Base-by-base conservation (phyloP, 2,113 vertebrate species). In the Montifringilla adamsi region DNA sequence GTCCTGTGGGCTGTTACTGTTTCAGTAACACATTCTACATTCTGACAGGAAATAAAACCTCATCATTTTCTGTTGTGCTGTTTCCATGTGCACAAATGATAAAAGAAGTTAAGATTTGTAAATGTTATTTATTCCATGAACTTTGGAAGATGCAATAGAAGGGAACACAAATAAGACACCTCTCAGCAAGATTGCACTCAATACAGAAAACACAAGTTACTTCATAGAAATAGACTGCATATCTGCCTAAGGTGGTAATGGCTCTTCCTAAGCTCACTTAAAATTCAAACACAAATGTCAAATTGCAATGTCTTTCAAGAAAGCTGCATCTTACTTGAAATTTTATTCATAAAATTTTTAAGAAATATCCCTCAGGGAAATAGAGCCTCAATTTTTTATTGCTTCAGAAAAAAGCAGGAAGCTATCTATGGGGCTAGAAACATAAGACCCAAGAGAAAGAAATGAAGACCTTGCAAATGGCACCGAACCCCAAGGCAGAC, bases 41-140 rank as follows among this genome's bases (percentile, higher is more conserved):
- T 76, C 59, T 95, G 39, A 79, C 33, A 77, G 49, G 44, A 93
- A 95, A 20, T 30, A 83, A 56, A 53, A 3, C 50, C 2, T 5
- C 10, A 27, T 87, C 23, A 67, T 85, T 94, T 95, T 79, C 46
- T 69, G 7, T 50, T 88, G 14, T 72, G 33, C 67, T 59, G 35
- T 79, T 96, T 96, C 67, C 28, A 3, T 77, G 30, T 86, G 43
- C n/a, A 94, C 62, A 96, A 90, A 50, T 76, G 50, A 93, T 88
- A 90, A 96, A 95, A 85, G 23, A 97, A 97, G 97, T 96, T 96
- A 97, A 96, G 69, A 96, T 94, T 93, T 96, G 77, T 93, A 94
- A 95, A 92, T 96, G 60, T 50, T 94, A 80, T 89, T 96, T 95
- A 94, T 94, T 90, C 44, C 66, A 55, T 50, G 66, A 92, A 95